phyloP scores from a whole-genome alignment of 2,797 vertebrate species.

The Scolopax bukidnonensis region DNA sequence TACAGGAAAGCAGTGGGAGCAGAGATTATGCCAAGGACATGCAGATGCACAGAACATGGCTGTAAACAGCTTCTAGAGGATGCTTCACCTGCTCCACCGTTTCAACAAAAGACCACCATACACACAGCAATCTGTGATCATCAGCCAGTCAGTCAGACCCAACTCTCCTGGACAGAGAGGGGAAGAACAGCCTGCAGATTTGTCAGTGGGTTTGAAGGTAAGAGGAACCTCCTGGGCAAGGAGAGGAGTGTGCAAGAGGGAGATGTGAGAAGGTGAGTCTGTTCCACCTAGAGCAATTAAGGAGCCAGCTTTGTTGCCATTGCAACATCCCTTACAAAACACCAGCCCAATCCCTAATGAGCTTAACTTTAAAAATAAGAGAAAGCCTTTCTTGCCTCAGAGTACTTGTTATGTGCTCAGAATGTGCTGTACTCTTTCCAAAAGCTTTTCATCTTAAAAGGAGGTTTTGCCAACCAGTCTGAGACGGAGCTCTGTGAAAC shows the following conservation, averaged over 20 bases:
- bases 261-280: constrained; percentile 15
- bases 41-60: neutral
- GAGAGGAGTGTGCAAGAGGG: neutral
- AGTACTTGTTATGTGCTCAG: constrained; percentile 49
- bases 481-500: constrained; percentile 9
- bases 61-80: neutral
- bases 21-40: neutral
- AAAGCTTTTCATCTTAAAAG: constrained; percentile 59
- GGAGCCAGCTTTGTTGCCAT: constrained; percentile 21
- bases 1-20: neutral
- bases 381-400: constrained; percentile 36
- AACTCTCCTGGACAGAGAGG: neutral
- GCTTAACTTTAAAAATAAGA: constrained; percentile 62
- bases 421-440: constrained; percentile 59
- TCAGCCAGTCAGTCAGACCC: neutral
- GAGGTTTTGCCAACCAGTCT: constrained; percentile 5
- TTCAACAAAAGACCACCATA: neutral
- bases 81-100: neutral
- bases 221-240: neutral
- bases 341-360: constrained; percentile 37
- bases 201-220: neutral
- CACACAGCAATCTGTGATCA: neutral
- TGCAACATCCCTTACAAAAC: constrained; percentile 51
- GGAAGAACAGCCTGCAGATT: neutral
- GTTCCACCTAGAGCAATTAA: neutral